Conservation (phyloP, 2,113 vertebrate species). For the Centrocercus urophasianus region DNA sequence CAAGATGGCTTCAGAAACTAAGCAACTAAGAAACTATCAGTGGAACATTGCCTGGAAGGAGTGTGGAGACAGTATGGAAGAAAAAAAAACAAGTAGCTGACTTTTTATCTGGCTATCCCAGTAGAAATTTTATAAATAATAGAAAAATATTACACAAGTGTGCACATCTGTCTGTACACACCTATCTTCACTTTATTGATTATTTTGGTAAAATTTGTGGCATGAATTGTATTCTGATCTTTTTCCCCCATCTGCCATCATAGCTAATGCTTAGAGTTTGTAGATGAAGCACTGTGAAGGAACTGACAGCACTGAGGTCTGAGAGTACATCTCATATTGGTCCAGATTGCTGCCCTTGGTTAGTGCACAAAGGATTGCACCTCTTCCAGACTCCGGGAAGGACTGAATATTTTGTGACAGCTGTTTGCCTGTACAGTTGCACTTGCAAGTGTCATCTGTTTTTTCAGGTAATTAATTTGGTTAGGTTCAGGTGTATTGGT, state of each 20-base stretch:
- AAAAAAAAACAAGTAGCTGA: not conserved
- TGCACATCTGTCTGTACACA: rapidly evolving
- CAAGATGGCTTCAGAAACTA: not conserved
- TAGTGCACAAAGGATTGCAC: not conserved
- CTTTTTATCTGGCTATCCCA: not conserved
- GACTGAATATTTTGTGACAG: not conserved
- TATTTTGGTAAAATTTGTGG: not conserved
- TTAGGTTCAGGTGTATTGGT: not conserved
- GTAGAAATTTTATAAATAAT: not conserved
- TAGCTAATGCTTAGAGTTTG: not conserved
- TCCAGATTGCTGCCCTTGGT: rapidly evolving
- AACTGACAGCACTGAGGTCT: not conserved
- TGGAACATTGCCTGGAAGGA: not conserved
- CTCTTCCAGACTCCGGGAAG: not conserved
- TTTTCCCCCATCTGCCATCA: not conserved
- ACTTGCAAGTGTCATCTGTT: not conserved
- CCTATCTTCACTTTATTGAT: not conserved
- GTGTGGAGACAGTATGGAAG: not conserved
- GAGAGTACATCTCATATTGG: not conserved
- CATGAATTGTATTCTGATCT: not conserved
- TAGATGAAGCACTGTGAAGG: rapidly evolving
- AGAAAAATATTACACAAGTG: not conserved
- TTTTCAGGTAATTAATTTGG: not conserved
- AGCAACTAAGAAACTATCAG: not conserved
- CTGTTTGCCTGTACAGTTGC: not conserved